These are phyloP conservation scores for Parapristionchus giblindavisi DNA, from an alignment of 2,888 invertebrate species.

Conservation along the genomic window DNA sequence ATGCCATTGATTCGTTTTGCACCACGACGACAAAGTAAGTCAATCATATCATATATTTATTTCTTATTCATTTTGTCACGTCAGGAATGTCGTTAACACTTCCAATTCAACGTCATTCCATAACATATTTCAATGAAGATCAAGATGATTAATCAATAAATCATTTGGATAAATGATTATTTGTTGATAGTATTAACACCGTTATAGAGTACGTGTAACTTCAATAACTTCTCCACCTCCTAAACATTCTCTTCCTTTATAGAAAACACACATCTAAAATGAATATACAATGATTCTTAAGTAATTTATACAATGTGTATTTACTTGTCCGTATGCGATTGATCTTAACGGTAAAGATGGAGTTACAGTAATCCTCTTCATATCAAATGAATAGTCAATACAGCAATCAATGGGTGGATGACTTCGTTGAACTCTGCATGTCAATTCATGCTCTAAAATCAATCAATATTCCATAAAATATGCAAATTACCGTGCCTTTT, in stretches of 20 bases:
- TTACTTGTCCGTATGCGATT: slow-evolving; percentile 61
- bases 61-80: too few species aligned
- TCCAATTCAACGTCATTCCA: too few species aligned
- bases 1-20: too few species aligned
- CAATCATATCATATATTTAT: too few species aligned
- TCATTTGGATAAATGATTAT: background rate
- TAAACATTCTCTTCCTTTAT: slow-evolving; percentile 56
- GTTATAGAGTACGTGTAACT: slow-evolving; percentile 40
- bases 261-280: slow-evolving; percentile 75
- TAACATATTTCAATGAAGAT: too few species aligned
- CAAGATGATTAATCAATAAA: background rate
- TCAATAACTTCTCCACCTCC: slow-evolving; percentile 60
- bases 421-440: slow-evolving; percentile 57
- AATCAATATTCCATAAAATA: too few species aligned
- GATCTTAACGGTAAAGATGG: slow-evolving; percentile 59
- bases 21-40: too few species aligned
- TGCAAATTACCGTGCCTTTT: background rate
- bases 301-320: background rate
- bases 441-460: slow-evolving; percentile 30
- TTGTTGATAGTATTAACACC: background rate
- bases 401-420: slow-evolving; percentile 55
- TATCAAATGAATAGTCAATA: slow-evolving; percentile 21
- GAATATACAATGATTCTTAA: background rate
- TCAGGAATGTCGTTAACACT: too few species aligned
- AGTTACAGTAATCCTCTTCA: slow-evolving; percentile 41